Evolutionary conservation across 2,888 invertebrate species (phyloP).

Genomic region (Pediacus dermestoides): DNA sequence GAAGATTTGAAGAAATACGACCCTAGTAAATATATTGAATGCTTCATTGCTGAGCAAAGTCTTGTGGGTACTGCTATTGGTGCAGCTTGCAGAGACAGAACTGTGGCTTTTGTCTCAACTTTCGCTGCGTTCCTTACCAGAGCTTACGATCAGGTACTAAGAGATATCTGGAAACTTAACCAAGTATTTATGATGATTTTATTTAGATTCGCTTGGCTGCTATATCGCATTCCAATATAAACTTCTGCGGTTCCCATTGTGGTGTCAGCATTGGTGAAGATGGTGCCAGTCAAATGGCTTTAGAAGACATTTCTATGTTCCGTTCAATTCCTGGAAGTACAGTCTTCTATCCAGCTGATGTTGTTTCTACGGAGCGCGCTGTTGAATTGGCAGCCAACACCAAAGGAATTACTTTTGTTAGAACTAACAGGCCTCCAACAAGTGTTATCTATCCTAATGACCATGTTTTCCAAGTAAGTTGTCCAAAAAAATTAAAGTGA

Average conservation of each 20-base stretch:
- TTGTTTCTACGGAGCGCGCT: constrained; percentile 88
- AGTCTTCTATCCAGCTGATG: constrained; percentile 82
- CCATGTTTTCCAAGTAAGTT: constrained; percentile 66
- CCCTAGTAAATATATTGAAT: constrained; percentile 80
- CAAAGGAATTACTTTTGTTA: constrained; percentile 83
- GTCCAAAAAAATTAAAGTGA: constrained; percentile 49
- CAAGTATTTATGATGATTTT: constrained; percentile 4
- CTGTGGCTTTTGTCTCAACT: constrained; percentile 91
- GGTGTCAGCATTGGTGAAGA: constrained; percentile 98
- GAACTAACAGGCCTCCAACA: constrained; percentile 90
- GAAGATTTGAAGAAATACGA: constrained; percentile 77
- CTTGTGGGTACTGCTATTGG: constrained; percentile 94
- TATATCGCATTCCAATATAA: constrained; percentile 95
- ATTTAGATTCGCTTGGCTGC: constrained; percentile 94
- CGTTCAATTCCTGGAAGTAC: constrained; percentile 79
- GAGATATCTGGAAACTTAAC: not conserved
- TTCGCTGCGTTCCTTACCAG: constrained; percentile 97
- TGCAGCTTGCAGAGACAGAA: constrained; percentile 87
- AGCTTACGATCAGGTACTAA: constrained; percentile 84
- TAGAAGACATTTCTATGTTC: constrained; percentile 96
- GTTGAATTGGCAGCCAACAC: constrained; percentile 94
- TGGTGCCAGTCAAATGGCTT: constrained; percentile 98
- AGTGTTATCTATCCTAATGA: constrained; percentile 80
- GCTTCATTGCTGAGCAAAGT: constrained; percentile 99
- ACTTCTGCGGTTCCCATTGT: constrained; percentile 94